Conservation (phyloP, 2,888 invertebrate genomes). For the Drosophila birchii region DNA sequence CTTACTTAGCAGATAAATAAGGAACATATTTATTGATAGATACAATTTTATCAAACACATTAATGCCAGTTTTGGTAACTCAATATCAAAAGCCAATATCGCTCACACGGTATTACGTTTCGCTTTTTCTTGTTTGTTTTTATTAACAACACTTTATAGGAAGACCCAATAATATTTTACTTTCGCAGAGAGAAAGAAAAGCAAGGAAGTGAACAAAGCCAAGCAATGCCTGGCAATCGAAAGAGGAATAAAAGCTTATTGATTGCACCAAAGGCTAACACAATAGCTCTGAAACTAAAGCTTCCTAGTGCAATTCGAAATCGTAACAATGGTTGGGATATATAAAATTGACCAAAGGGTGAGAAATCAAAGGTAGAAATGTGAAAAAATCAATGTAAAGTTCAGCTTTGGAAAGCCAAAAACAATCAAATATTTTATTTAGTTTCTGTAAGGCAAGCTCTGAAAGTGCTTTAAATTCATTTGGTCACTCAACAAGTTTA, state of each 20-base stretch:
- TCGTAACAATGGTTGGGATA: constrained; percentile 6
- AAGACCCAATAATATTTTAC: not conserved
- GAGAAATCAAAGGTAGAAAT: constrained; percentile 16
- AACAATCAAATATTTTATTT: constrained; percentile 14
- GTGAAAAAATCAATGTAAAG: constrained; percentile 6
- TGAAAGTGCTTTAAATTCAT: not conserved
- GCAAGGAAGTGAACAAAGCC: not conserved
- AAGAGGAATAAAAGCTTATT: constrained; percentile 3
- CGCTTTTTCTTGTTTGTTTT: not conserved
- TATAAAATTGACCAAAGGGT: constrained; percentile 5
- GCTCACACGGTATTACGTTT: not conserved
- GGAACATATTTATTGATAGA: not conserved
- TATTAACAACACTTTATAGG: not conserved
- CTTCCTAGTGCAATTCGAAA: constrained; percentile 6
- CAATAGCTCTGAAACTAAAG: constrained; percentile 17
- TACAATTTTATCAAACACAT: not conserved
- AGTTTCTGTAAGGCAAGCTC: not conserved
- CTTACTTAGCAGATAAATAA: not conserved
- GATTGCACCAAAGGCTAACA: constrained; percentile 10
- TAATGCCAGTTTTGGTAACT: not conserved
- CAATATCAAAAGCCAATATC: not conserved
- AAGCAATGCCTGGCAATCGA: not conserved
- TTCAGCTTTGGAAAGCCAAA: constrained; percentile 5
- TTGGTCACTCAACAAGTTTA: constrained; percentile 7
- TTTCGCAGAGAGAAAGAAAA: not conserved